These are phyloP conservation scores for Sycophila texana DNA, from an alignment of 2,888 invertebrate species.

Conservation along the genomic window DNA sequence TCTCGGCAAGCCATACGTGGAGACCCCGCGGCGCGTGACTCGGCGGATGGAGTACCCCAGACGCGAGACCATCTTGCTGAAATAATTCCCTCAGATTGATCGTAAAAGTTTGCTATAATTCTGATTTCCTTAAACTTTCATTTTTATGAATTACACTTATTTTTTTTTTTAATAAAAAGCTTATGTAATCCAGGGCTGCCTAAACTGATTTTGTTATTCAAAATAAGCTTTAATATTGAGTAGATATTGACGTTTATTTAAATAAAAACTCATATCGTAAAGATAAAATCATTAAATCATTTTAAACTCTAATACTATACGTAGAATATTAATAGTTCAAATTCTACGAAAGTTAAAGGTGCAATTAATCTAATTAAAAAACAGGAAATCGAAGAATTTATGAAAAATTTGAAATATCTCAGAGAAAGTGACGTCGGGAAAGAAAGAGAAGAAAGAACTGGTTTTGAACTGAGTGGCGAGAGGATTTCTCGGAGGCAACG, in stretches of 20 bases:
- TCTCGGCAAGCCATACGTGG: conserved; percentile 24
- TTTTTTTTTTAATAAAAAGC: too few relatives aligned
- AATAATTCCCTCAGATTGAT: background rate
- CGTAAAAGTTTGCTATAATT: background rate
- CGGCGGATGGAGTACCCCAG: conserved; percentile 13
- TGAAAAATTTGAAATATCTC: conserved; percentile 34
- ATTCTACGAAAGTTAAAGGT: too few relatives aligned
- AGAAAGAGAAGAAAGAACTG: conserved; percentile 35
- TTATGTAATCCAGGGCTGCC: too few relatives aligned
- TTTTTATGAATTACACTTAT: too few relatives aligned
- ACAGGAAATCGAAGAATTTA: conserved; percentile 40
- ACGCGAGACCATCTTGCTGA: background rate
- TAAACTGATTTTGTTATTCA: too few relatives aligned
- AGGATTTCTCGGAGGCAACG: background rate
- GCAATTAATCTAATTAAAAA: background rate
- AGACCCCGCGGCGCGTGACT: conserved; percentile 36
- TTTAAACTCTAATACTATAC: too few relatives aligned
- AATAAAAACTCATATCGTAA: too few relatives aligned
- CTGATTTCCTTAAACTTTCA: background rate
- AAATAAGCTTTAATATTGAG: too few relatives aligned
- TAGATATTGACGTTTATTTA: too few relatives aligned
- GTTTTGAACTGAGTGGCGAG: conserved; percentile 26
- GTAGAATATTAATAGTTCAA: too few relatives aligned
- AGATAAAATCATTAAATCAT: too few relatives aligned
- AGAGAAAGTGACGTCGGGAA: background rate